These are phyloP conservation scores for Ethmia dodecea DNA, from an alignment of 2,888 invertebrate genomes.

Conservation along the genomic window DNA sequence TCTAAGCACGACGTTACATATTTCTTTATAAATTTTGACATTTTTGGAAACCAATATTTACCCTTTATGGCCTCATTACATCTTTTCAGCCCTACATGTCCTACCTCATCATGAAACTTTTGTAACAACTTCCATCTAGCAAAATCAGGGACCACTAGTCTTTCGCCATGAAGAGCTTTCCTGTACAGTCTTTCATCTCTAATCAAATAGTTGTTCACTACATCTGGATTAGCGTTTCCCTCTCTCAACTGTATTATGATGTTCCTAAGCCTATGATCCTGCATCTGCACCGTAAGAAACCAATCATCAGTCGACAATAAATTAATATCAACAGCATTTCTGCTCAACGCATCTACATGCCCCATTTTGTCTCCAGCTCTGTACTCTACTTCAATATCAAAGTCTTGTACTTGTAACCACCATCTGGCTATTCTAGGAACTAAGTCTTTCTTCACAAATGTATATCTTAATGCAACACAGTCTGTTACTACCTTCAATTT, in stretches of 20 bases:
- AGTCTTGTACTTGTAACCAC: conserved; percentile 10
- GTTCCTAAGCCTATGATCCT: conserved; percentile 3
- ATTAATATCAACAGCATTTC: not conserved
- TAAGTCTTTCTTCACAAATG: conserved; percentile 5
- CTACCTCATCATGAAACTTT: conserved; percentile 32
- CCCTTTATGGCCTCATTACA: conserved; percentile 27
- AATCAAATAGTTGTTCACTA: conserved; percentile 1
- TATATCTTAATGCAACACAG: not conserved
- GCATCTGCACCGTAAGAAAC: conserved; percentile 19
- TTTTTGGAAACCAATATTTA: conserved; percentile 46
- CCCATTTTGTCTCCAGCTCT: conserved; percentile 3
- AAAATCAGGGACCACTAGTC: conserved; percentile 11
- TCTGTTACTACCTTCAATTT: conserved; percentile 8
- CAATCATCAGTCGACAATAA: not conserved
- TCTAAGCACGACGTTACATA: conserved; percentile 44
- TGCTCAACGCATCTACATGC: conserved; percentile 3
- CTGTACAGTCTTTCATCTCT: not conserved
- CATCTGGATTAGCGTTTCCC: conserved; percentile 1
- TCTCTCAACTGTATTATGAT: not conserved
- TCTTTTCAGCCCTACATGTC: conserved; percentile 35
- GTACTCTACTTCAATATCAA: conserved; percentile 7
- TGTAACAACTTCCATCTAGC: conserved; percentile 7
- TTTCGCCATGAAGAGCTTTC: conserved; percentile 3
- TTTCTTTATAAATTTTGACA: conserved; percentile 37
- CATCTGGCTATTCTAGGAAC: conserved; percentile 11